phyloP scores from a whole-genome alignment of 2,797 vertebrate species.

The Lagodon rhomboides region DNA sequence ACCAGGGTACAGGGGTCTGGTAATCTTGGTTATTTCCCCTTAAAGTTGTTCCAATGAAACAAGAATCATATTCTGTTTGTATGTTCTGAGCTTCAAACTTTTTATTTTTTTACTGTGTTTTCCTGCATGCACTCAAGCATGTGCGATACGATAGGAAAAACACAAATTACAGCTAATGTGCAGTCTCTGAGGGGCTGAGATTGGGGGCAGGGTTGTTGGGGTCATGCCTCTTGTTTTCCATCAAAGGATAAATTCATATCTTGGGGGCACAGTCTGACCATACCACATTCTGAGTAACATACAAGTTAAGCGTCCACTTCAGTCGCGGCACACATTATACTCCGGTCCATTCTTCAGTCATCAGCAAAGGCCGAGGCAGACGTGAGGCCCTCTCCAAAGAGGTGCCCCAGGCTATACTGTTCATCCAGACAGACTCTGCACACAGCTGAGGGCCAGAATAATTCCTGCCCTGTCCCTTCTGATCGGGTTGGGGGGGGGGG shows the following conservation, averaged over 20 bases:
- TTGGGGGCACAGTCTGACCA: conserved; percentile 42
- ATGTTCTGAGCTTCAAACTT: conserved; percentile 2
- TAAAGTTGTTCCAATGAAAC: conserved; percentile 2
- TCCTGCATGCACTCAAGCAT: conserved; percentile 3
- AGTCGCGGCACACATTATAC: conserved; percentile 38
- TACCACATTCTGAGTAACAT: conserved; percentile 17
- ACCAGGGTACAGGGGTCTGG: background rate
- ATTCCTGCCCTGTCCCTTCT: conserved; percentile 63
- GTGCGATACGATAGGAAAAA: conserved; percentile 42
- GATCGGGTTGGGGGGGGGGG: conserved; percentile 44
- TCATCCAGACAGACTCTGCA: conserved; percentile 61
- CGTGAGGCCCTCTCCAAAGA: conserved; percentile 56
- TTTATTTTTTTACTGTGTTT: background rate
- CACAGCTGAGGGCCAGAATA: conserved; percentile 69
- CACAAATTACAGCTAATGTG: conserved; percentile 51
- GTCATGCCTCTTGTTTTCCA: conserved; percentile 41
- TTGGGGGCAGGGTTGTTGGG: background rate
- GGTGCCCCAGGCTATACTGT: conserved; percentile 66
- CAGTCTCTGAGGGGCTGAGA: background rate
- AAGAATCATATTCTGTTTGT: background rate
- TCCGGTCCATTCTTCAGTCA: conserved; percentile 49
- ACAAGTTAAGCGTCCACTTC: conserved; percentile 45
- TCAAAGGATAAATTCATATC: conserved; percentile 38
- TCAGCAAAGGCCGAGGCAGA: conserved; percentile 40
- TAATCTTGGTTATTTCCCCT: background rate